Conservation (phyloP, 2,113 vertebrate species). For the Xyliphius kryptos region DNA sequence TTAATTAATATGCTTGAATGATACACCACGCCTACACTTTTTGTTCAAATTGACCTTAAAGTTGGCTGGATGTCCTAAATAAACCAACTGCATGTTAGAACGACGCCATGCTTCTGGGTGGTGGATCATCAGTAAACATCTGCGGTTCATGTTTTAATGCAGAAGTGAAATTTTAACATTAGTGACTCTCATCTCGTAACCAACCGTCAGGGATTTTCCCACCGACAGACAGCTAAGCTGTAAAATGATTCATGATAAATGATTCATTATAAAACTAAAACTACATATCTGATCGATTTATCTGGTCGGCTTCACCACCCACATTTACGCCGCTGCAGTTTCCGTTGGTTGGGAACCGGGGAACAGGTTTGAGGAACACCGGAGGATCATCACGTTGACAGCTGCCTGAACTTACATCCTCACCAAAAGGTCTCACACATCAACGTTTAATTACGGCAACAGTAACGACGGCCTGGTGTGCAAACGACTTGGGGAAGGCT, state of each 20-base stretch:
- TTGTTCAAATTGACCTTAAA: no score
- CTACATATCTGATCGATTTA: conserved; percentile 1
- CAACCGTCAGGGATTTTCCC: no score
- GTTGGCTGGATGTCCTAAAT: no score
- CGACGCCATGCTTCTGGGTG: no score
- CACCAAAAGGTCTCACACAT: conserved; percentile 11
- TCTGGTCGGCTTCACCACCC: conserved; percentile 33
- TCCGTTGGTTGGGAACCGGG: conserved; percentile 50
- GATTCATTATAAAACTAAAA: no score
- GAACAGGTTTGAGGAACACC: conserved; percentile 40
- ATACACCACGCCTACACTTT: no score
- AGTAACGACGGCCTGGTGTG: neutral
- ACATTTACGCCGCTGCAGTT: conserved; percentile 39
- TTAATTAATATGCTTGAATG: no score
- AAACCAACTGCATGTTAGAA: no score
- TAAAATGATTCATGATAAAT: neutral
- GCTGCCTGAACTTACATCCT: conserved; percentile 6
- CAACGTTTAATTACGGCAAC: neutral
- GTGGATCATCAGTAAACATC: no score
- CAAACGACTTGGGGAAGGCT: neutral
- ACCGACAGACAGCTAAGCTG: neutral
- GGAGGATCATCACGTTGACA: conserved; percentile 4
- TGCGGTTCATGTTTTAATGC: no score
- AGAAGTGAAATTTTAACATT: no score
- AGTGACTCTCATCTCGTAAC: no score